phyloP scores from a whole-genome alignment of 2,888 invertebrate genomes.

The Vannuccia rotundouncinata region DNA sequence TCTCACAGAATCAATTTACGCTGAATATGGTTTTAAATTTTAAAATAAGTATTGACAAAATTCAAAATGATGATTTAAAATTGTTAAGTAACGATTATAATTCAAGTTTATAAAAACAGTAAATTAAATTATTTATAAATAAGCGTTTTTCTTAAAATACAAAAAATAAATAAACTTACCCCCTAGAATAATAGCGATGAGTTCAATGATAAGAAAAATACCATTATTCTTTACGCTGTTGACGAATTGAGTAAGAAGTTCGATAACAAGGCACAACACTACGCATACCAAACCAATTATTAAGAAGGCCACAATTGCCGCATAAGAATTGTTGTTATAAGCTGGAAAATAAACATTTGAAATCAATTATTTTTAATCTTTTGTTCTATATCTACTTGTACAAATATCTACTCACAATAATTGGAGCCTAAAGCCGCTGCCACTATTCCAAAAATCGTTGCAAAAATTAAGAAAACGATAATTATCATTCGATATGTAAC shows the following conservation, averaged over 20 bases:
- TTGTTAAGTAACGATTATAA: too few relatives aligned
- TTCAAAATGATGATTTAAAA: too few relatives aligned
- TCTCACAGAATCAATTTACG: too few relatives aligned
- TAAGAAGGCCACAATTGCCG: neutral
- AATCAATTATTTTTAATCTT: neutral
- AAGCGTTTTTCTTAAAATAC: too few relatives aligned
- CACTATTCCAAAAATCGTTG: neutral
- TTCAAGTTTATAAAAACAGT: too few relatives aligned
- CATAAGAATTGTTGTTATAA: neutral
- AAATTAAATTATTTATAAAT: too few relatives aligned
- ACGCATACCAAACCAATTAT: neutral
- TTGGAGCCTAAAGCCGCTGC: neutral
- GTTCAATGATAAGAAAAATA: neutral
- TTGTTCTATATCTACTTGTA: neutral
- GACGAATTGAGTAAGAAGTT: neutral
- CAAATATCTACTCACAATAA: neutral
- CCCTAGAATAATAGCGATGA: neutral
- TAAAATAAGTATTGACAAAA: too few relatives aligned
- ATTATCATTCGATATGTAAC: slow-evolving; percentile 7
- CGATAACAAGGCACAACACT: neutral
- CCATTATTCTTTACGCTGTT: neutral
- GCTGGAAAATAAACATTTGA: neutral
- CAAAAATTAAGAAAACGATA: neutral
- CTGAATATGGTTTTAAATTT: too few relatives aligned
- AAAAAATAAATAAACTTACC: too few relatives aligned